A percentile compares a stretch with the other conserved stretches of the same genome.
Conservation (phyloP, 2,797 vertebrate genomes). For the Harpagifer antarcticus region DNA sequence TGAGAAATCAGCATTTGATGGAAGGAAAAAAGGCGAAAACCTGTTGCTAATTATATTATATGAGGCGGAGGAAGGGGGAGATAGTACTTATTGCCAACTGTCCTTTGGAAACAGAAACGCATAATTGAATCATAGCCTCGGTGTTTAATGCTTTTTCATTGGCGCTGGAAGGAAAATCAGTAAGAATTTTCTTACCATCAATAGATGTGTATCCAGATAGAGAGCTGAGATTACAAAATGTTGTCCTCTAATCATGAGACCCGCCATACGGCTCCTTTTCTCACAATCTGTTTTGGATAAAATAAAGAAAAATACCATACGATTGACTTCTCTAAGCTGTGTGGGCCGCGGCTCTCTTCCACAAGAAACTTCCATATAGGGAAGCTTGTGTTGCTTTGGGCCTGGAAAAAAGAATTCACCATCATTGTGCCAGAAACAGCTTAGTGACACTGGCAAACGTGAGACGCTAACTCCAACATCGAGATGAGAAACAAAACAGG, state of each 20-base stretch:
- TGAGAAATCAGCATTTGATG: slow-evolving; percentile 40
- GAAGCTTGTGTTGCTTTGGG: slow-evolving; percentile 56
- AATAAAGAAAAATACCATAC: slow-evolving; percentile 49
- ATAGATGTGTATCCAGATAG: slow-evolving; percentile 65
- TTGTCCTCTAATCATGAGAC: slow-evolving; percentile 65
- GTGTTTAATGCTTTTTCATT: slow-evolving; percentile 62
- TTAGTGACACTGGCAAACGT: slow-evolving; percentile 66
- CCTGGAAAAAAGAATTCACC: slow-evolving; percentile 39
- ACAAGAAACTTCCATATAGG: slow-evolving; percentile 69
- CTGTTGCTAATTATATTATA: slow-evolving; percentile 74
- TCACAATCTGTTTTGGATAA: slow-evolving; percentile 62
- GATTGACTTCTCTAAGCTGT: slow-evolving; percentile 61
- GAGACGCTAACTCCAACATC: slow-evolving; percentile 47
- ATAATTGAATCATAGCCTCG: slow-evolving; percentile 72
- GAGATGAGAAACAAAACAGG: slow-evolving; percentile 65
- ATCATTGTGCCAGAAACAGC: slow-evolving; percentile 64
- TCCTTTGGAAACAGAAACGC: slow-evolving; percentile 66
- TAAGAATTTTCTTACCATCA: slow-evolving; percentile 57
- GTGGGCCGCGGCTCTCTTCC: slow-evolving; percentile 52
- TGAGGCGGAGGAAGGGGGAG: slow-evolving; percentile 43
- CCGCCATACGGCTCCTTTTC: slow-evolving; percentile 41
- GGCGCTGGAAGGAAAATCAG: slow-evolving; percentile 47
- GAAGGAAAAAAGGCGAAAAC: slow-evolving; percentile 53
- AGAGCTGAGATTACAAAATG: slow-evolving; percentile 62
- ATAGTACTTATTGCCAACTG: slow-evolving; percentile 58